Evolutionary conservation across 2,797 vertebrate species (phyloP), one percentile per base, ranked within the genome.

Genomic region (Todus mexicanus): DNA sequence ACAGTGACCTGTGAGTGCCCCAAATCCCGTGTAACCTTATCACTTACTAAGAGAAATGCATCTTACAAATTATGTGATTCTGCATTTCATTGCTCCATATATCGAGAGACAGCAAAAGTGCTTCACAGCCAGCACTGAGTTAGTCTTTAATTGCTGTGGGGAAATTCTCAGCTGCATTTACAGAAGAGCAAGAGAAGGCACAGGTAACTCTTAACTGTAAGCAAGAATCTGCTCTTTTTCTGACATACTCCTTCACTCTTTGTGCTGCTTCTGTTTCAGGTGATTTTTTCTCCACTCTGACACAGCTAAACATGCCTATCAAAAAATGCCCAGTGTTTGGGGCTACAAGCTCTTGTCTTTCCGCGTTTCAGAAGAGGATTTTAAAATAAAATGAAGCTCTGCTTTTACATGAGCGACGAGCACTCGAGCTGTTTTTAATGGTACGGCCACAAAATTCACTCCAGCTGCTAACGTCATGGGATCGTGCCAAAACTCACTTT

Each of bases 401-500:
- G 48, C 54, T 89, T 91, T 92, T 66, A 84, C 85, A 79, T 21
- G 87, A 51, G 66, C 70, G 81, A 89, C 5, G 9, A 94, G 77
- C 79, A 51, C 73, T 92, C 76, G 68, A 75, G 91, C 84, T 86
- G 84, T 45, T 94, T 85, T 70, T 80, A 93, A 91, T 71, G 35
- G 61, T 83, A 94, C 94, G 2, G 1, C 73, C 90, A 54, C 60
- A 45, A 88, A 94, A 94, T 94, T 92, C 64, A 29, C 64, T 93
- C 76, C 84, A 93, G 94, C 84, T 95, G 93, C 74, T 87, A 59
- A 78, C 15, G 1, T 56, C 0, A 1, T 86, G 84, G 74, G 73
- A 38, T 81, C 7, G 10, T 66, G 85, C 94, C 92, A 94, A 92
- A 84, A 90, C 85, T 93, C 92, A 71, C 92, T 93, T 94, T 94